phyloP scores from a whole-genome alignment of 2,888 invertebrate species.

The Microplitis manilae region DNA sequence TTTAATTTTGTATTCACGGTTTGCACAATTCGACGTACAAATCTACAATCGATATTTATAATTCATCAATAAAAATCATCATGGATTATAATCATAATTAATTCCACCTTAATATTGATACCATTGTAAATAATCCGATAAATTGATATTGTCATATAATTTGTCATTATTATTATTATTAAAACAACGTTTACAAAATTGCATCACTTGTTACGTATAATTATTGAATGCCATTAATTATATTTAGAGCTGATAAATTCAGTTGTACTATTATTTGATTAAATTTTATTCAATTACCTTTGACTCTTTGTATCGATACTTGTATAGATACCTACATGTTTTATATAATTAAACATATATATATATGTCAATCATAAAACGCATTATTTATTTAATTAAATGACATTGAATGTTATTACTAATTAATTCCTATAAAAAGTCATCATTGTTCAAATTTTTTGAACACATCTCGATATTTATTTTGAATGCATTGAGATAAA shows the following conservation, averaged over 20 bases:
- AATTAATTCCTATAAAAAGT: too few relatives aligned
- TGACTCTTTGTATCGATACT: too few relatives aligned
- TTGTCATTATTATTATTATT: neutral
- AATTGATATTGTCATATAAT: neutral
- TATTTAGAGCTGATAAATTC: neutral
- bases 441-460: too few relatives aligned
- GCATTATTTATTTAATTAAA: too few relatives aligned
- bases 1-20: constrained; percentile 3
- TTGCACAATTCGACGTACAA: neutral
- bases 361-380: too few relatives aligned
- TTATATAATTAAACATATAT: too few relatives aligned
- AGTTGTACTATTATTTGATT: neutral
- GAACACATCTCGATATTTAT: too few relatives aligned
- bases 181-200: neutral
- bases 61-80: neutral
- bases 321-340: too few relatives aligned
- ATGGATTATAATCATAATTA: neutral
- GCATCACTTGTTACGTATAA: neutral
- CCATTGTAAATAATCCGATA: neutral
- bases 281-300: neutral
- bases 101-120: neutral
- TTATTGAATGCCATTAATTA: neutral
- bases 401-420: too few relatives aligned
- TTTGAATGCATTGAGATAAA: too few relatives aligned
- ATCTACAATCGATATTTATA: neutral